phyloP scores from a whole-genome alignment of 92 coral and sea anemone genomes.

The Hydrozoanthus gracilis region DNA sequence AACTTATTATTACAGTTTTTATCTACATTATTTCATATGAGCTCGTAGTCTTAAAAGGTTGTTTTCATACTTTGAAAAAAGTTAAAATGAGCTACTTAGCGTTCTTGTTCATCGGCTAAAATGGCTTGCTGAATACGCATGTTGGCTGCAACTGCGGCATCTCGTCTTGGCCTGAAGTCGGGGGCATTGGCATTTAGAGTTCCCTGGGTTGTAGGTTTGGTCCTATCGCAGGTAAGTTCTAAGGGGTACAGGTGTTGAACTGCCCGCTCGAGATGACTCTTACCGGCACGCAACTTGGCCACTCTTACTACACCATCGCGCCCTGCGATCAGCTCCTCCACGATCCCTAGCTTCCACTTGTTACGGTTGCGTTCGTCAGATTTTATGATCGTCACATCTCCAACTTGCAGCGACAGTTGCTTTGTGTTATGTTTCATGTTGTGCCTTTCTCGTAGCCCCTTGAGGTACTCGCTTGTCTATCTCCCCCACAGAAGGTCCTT shows the following conservation, averaged over 20 bases:
- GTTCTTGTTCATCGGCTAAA: too few relatives aligned
- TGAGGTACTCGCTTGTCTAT: background rate
- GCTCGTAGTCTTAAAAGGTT: too few relatives aligned
- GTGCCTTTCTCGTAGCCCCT: background rate
- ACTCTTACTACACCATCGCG: slow-evolving; percentile 8
- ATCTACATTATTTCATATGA: too few relatives aligned
- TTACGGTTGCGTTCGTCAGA: slow-evolving; percentile 15
- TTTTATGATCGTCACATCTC: slow-evolving; percentile 9
- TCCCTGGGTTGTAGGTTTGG: too few relatives aligned
- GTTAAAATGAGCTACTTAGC: too few relatives aligned
- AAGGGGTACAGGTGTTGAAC: slow-evolving; percentile 20
- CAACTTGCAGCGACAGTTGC: background rate
- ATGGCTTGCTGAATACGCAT: too few relatives aligned
- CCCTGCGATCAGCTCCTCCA: background rate
- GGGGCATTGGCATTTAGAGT: too few relatives aligned
- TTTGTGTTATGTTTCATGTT: too few relatives aligned
- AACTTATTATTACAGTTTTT: too few relatives aligned
- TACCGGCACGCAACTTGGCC: slow-evolving; percentile 7
- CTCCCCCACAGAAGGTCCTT: slow-evolving; percentile 12
- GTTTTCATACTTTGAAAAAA: too few relatives aligned
- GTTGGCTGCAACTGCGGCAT: too few relatives aligned
- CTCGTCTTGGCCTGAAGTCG: too few relatives aligned
- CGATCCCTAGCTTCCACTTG: slow-evolving; percentile 7
- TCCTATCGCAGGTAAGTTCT: slow-evolving; percentile 11
- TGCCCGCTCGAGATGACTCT: background rate